A percentile compares a stretch with the other conserved stretches of the same genome.
phyloP scores from a whole-genome alignment of 2,888 invertebrate genomes.

The Schrankia costaestrigalis region DNA sequence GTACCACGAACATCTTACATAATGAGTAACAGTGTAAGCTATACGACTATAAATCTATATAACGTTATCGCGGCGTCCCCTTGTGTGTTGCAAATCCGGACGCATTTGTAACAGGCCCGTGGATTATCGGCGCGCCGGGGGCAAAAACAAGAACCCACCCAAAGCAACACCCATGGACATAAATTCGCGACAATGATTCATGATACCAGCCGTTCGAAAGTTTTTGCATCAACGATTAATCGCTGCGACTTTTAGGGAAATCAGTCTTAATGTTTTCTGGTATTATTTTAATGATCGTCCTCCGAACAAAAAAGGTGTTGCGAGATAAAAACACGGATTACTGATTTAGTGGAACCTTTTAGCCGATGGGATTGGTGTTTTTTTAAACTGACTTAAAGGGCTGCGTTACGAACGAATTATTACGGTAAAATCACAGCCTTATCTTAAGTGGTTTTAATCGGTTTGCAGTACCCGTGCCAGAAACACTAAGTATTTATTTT shows the following conservation, averaged over 20 bases:
- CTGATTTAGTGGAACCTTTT: conserved; percentile 27
- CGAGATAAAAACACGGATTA: conserved; percentile 30
- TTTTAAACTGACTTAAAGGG: neutral
- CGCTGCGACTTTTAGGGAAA: conserved; percentile 54
- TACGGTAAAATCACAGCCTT: too few relatives aligned
- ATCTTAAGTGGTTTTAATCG: too few relatives aligned
- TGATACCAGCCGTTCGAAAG: conserved; percentile 62
- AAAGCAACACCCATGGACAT: conserved; percentile 57
- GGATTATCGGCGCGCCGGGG: conserved; percentile 48
- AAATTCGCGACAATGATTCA: conserved; percentile 78
- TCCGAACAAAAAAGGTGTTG: conserved; percentile 24
- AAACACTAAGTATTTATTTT: too few relatives aligned
- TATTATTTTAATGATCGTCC: conserved; percentile 37
- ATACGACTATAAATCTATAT: conserved; percentile 30
- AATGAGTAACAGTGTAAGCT: conserved; percentile 17
- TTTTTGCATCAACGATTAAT: conserved; percentile 70
- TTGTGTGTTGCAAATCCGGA: conserved; percentile 53
- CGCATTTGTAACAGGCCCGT: conserved; percentile 61
- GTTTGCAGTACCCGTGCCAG: too few relatives aligned
- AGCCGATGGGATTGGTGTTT: conserved; percentile 5
- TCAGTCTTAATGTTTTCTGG: conserved; percentile 31
- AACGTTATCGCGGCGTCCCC: conserved; percentile 43
- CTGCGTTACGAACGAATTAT: too few relatives aligned
- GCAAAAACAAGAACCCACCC: conserved; percentile 58
- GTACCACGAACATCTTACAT: too few relatives aligned